Evolutionary conservation across 1,140 invertebrate genomes (phyloP).

Genomic region (Drosophila repletoides): DNA sequence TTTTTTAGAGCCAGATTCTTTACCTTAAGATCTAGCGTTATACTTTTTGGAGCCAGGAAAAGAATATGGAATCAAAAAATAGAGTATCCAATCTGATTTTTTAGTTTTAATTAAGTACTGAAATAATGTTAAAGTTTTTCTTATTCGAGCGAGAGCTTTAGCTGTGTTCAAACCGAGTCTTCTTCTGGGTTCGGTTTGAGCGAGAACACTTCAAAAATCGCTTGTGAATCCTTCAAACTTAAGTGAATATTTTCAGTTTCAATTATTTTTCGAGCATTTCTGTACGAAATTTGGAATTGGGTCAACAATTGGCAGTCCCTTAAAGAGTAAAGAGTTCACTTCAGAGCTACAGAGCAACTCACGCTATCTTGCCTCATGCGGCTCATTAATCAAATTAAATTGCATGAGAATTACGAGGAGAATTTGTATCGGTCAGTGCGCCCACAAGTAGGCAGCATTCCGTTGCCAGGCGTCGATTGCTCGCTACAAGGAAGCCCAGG

Average conservation of each 20-base stretch:
- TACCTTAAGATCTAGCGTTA: no score
- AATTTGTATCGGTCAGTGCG: conserved; percentile 36
- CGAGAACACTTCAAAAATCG: no score
- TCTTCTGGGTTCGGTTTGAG: background rate
- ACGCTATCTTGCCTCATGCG: conserved; percentile 60
- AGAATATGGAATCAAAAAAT: no score
- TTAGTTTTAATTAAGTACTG: no score
- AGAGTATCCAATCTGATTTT: no score
- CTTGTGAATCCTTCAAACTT: no score
- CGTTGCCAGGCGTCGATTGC: conserved; percentile 38
- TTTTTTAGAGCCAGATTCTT: no score
- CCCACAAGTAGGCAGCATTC: conserved; percentile 43
- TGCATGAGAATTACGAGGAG: conserved; percentile 55
- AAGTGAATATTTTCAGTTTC: background rate
- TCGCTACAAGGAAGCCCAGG: background rate
- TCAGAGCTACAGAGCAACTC: conserved; percentile 7
- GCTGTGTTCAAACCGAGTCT: no score
- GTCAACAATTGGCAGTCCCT: conserved; percentile 27
- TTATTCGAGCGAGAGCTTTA: no score
- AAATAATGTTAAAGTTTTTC: no score
- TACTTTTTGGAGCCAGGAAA: no score
- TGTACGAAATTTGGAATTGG: conserved; percentile 22
- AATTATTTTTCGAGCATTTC: background rate
- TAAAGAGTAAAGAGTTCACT: conserved; percentile 23
- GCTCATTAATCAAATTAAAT: conserved; percentile 75